Conservation (phyloP, 2,888 invertebrate genomes). For the Mimas tiliae region DNA sequence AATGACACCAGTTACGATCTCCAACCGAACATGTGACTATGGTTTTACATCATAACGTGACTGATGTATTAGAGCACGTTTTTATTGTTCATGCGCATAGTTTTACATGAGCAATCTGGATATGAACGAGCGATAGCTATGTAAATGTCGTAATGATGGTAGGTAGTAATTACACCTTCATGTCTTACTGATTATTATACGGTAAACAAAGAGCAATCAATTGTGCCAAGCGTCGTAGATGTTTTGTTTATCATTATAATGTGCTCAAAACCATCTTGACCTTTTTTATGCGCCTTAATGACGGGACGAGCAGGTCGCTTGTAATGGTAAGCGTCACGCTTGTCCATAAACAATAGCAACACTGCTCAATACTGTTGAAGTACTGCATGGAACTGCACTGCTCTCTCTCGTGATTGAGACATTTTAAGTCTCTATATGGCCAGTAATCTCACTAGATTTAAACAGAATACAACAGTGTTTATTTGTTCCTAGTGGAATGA, state of each 20-base stretch:
- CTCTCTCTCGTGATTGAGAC: too few relatives aligned
- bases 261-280: not conserved
- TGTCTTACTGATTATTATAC: constrained; percentile 35
- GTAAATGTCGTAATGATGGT: constrained; percentile 48
- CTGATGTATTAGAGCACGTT: constrained; percentile 29
- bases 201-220: constrained; percentile 44
- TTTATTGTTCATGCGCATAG: constrained; percentile 30
- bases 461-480: too few relatives aligned
- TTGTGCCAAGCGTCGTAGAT: constrained; percentile 19
- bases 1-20: not conserved
- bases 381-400: too few relatives aligned
- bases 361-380: too few relatives aligned
- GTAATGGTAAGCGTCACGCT: too few relatives aligned
- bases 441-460: too few relatives aligned
- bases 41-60: constrained; percentile 28
- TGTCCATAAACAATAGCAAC: too few relatives aligned
- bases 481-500: too few relatives aligned
- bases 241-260: not conserved
- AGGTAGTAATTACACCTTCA: constrained; percentile 60
- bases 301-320: too few relatives aligned
- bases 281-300: too few relatives aligned
- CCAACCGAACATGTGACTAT: not conserved
- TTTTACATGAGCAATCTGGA: constrained; percentile 41
- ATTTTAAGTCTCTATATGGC: too few relatives aligned
- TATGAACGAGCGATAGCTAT: constrained; percentile 46